Conservation (phyloP, 2,797 vertebrate genomes). For the Chaetophractus vellerosus region DNA sequence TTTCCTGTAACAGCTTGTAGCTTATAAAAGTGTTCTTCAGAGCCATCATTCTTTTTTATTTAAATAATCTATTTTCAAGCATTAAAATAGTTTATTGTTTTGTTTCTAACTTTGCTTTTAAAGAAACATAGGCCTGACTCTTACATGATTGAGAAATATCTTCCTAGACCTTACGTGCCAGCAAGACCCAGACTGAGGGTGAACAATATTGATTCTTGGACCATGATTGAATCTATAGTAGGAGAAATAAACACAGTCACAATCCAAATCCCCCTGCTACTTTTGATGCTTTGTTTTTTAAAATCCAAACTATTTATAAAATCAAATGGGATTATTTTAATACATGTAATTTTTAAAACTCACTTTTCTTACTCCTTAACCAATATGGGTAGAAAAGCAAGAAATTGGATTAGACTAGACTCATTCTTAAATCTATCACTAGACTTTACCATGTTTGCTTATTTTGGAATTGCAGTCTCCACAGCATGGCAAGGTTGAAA, state of each 20-base stretch:
- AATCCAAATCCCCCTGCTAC: not conserved
- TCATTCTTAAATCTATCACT: not conserved
- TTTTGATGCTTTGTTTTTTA: slow-evolving; percentile 12
- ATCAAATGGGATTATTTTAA: not conserved
- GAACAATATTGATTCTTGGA: not conserved
- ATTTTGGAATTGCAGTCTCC: not conserved
- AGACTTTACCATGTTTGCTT: not conserved
- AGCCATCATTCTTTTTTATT: not conserved
- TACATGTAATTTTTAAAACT: not conserved
- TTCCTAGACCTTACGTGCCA: not conserved
- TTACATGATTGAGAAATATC: not conserved
- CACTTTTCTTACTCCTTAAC: not conserved
- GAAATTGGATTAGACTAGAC: not conserved
- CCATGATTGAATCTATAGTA: not conserved
- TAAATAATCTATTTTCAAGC: not conserved
- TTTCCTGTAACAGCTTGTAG: not conserved
- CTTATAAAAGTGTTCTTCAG: not conserved
- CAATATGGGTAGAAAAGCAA: not conserved
- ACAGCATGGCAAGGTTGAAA: not conserved
- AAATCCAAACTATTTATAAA: not conserved
- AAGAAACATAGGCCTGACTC: not conserved
- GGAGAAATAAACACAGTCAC: not conserved
- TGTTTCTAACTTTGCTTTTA: slow-evolving; percentile 34
- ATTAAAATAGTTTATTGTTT: not conserved
- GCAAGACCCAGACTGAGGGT: not conserved